Base-by-base conservation (phyloP, 2,888 invertebrate genomes). In the Prosopocoilus inquinatus region DNA sequence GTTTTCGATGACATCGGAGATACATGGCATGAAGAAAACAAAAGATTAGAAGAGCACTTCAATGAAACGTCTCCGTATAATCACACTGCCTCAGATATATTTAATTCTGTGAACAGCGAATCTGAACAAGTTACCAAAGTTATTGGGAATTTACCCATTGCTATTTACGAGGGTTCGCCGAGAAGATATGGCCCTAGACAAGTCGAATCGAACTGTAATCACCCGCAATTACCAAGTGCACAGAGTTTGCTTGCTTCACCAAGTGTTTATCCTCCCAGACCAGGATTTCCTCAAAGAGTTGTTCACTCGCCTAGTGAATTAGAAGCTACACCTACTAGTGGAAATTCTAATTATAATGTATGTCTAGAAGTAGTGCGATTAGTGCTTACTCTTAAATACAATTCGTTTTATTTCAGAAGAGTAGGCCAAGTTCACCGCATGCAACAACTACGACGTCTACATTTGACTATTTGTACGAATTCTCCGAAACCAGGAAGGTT, bases 141-240 rank as follows among this genome's bases (percentile, higher is more conserved):
- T 39, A 91, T 91, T 69, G 91, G 91, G 45, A 89, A 86, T 75
- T 80, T 92, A 67, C 94, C 94, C n/a, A 94, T 95, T 66, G 93
- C 94, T 13, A 92, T 94, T 71, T 95, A 95, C 73, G 93, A 94
- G 66, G 94, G 92, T 11, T 94, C 94, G 39, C 94, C 94, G 11
- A 80, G 93, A 64, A 84, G 94, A 64, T 94, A 94, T 73, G 94
- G 93, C 3, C 83, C 87, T 54, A 81, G 85, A 20, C 75, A 75
- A 66, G 71, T 73, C 59, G 77, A 74, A 63, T 71, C 68, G 58
- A 75, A 71, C 64, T 73, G 70, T 67, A 69, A 74, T 50, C 80
- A 81, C 74, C 77, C 81, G 55, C 79, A 81, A 71, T 76, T 83
- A 69, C 82, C 84, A 58, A 83, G 80, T 72, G 78, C 80, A 62